These are phyloP conservation scores for Procapra przewalskii DNA, from an alignment of 2,113 vertebrate species.

Conservation along the genomic window DNA sequence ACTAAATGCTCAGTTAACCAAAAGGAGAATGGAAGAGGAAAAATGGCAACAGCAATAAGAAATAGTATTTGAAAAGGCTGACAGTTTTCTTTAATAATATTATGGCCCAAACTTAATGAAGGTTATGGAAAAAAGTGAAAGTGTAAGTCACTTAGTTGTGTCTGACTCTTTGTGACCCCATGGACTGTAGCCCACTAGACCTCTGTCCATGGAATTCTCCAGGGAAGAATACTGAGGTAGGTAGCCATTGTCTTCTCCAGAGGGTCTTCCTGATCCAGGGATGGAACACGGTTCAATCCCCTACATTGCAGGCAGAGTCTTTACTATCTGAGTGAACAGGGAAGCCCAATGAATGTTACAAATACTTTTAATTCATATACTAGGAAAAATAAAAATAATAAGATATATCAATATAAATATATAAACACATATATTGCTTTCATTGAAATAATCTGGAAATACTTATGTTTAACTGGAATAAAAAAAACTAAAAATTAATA, in stretches of 20 bases:
- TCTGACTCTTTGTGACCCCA: not conserved
- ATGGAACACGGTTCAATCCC: not conserved
- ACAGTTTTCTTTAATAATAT: not conserved
- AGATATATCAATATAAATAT: not conserved
- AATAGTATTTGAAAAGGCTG: not conserved
- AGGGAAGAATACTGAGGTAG: not conserved
- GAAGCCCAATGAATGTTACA: not conserved
- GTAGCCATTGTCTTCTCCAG: not conserved
- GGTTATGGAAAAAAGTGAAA: not conserved
- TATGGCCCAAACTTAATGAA: not conserved
- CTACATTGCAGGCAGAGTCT: not conserved
- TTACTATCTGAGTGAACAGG: not conserved
- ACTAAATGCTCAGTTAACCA: not conserved
- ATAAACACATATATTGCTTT: not conserved
- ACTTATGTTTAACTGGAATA: not conserved
- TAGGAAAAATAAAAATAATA: constrained; percentile 29
- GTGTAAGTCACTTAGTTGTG: not conserved
- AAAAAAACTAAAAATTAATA: not conserved
- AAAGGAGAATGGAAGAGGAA: not conserved
- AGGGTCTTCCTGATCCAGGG: not conserved
- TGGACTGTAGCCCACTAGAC: not conserved
- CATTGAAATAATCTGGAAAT: not conserved
- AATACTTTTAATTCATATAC: not conserved
- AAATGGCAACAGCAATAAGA: not conserved
- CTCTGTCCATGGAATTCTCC: not conserved